Evolutionary conservation across 1,140 invertebrate genomes (phyloP).

Genomic region (Psilanteris sp.): DNA sequence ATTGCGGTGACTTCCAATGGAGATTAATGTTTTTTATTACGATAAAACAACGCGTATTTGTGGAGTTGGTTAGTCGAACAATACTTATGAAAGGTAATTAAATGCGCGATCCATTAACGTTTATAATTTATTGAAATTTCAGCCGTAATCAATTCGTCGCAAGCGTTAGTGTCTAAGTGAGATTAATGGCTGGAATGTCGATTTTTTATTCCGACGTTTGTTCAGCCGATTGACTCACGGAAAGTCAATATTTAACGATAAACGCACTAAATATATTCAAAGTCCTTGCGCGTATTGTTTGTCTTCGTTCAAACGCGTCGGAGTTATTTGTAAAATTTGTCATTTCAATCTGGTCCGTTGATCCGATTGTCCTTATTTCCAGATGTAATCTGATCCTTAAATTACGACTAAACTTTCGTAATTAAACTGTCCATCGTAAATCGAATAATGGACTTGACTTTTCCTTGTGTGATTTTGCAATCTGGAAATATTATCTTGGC

Average conservation of each 20-base stretch:
- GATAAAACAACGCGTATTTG: constrained; percentile 31
- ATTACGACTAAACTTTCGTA: constrained; percentile 23
- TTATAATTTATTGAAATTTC: constrained; percentile 50
- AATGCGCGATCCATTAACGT: constrained; percentile 47
- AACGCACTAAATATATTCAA: background rate
- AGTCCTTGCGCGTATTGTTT: background rate
- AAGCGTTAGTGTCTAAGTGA: constrained; percentile 13
- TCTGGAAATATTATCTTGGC: constrained; percentile 11
- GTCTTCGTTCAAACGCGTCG: background rate
- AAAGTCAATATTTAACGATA: constrained; percentile 15
- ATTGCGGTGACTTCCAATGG: constrained; percentile 55
- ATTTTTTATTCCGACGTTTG: constrained; percentile 6
- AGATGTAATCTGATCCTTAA: background rate
- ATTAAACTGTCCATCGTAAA: constrained; percentile 1
- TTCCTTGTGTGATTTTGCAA: constrained; percentile 5
- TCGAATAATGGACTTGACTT: background rate
- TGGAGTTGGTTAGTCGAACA: constrained; percentile 27
- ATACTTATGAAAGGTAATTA: constrained; percentile 51
- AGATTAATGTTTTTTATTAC: constrained; percentile 60
- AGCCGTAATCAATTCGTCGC: constrained; percentile 30
- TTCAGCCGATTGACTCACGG: constrained; percentile 16
- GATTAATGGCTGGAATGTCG: constrained; percentile 9
- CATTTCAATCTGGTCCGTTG: background rate
- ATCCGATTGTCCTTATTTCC: background rate
- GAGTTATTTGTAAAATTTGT: background rate